A percentile compares a stretch with the other conserved stretches of the same genome.
These are phyloP conservation scores for Sebastes flavidus DNA, from an alignment of 2,797 vertebrate species.

Conservation along the genomic window DNA sequence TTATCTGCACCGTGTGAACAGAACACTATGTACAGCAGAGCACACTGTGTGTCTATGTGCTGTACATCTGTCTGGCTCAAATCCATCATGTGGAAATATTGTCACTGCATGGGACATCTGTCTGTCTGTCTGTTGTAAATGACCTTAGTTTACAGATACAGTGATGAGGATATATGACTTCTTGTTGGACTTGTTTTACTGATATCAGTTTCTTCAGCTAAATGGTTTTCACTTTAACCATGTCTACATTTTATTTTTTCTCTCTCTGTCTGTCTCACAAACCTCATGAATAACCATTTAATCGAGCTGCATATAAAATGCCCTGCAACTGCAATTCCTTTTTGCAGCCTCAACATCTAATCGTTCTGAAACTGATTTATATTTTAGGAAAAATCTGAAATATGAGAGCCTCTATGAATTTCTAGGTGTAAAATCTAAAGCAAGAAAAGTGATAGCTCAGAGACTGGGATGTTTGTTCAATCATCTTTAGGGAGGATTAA, in stretches of 20 bases:
- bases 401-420: not conserved
- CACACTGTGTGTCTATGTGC: not conserved
- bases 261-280: not conserved
- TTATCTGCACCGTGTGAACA: slow-evolving; percentile 5
- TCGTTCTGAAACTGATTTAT: not conserved
- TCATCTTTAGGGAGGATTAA: not conserved
- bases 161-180: not conserved
- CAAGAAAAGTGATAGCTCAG: not conserved
- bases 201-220: not conserved
- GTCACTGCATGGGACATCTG: not conserved
- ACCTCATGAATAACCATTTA: not conserved
- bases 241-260: not conserved
- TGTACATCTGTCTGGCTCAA: not conserved
- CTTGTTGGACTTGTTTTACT: not conserved
- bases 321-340: not conserved
- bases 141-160: not conserved
- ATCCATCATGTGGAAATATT: not conserved
- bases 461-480: not conserved
- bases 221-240: not conserved
- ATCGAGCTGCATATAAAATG: not conserved
- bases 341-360: not conserved
- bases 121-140: not conserved
- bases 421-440: not conserved
- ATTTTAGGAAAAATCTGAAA: not conserved
- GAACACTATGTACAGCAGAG: slow-evolving; percentile 28